Evolutionary conservation across 2,113 vertebrate species (phyloP), one percentile per base, ranked within the genome.

Genomic region (Heterochromis multidens): DNA sequence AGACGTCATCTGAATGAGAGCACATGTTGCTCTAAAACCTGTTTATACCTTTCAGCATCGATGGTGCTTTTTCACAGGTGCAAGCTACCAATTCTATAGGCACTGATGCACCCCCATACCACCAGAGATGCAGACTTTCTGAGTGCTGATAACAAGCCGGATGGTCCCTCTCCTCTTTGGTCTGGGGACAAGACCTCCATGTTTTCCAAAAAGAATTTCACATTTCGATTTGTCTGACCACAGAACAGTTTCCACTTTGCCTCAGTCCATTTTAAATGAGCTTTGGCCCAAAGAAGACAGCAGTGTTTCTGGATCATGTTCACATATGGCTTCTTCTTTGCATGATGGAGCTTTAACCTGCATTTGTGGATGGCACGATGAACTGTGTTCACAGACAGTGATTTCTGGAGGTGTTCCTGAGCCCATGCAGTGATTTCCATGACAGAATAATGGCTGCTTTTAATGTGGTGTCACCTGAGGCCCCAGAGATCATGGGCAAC

Each of bases 101-200:
- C 63, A 70, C 65, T 70, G 4, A 70, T 2, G 65, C 65, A 11
- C 2, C 65, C n/a, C 65, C 37, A 27, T 17, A 27, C 23, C 43
- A 9, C 17, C 65, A 70, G 37, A 46, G 65, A 65, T 65, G 33
- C 62, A 65, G 21, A 70, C 63, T 46, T 25, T 7, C 19, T 63
- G 31, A n/a, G 61, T 35, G 35, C 62, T 0, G 17, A 0, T 62
- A 33, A 37, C 33, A 1, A 23, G 7, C 4, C 27, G 37, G 37
- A 27, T 11, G 23, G 37, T 17, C 8, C 16, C 7, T 6, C n/a
- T 67, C 5, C 3, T 17, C 37, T 27, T 43, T 46, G 43, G 63
- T 70, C 40, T 43, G 14, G 23, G 25, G 37, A 46, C 7, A 27
- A 37, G 46, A 37, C 14, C 6, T 43, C n/a, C 63, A 43, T 43